Base-by-base conservation (phyloP, 1,140 invertebrate species). In the Pomacea maculata region DNA sequence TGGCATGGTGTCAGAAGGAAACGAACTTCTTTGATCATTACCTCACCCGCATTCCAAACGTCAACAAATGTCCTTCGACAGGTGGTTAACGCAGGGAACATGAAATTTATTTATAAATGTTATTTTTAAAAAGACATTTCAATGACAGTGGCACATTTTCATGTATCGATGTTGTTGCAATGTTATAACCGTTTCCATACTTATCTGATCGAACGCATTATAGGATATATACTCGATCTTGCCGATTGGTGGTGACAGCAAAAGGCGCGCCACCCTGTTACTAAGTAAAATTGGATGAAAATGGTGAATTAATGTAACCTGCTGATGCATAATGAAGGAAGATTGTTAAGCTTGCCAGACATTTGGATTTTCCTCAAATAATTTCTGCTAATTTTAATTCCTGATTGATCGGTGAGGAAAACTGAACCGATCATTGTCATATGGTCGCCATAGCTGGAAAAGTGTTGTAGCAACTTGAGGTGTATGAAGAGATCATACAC, bases 391-490 rank as follows among this genome's bases (percentile, higher is more conserved):
- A 61, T 61, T 61, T 17, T 61, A 61, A 61, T 61, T 11, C 57
- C 57, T 61, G 57, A 17, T 61, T 70, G 29, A 78, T 64, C 77
- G 34, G 5, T 78, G 19, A 70, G 19, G 67, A 78, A 78, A 70
- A 70, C 77, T 71, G 77, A 71, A 67, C 65, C 29, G 77, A 71
- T 78, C 52, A 78, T 78, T 78, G 77, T 78, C 77, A 79, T 73
- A 61, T 82, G 76, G 81, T 82, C 81, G 81, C 76, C 81, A 82
- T 82, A 82, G 77, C 81, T 63, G 77, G 55, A n/a, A 57, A 25
- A 70, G 76, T 82, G 81, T 82, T 82, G 81, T 82, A 79, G 81
- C 81, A 82, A 82, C 81, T 82, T 76, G 71, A 34, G 45, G 14
- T 45, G 34, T 61, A 63, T 54, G 55, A 15, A 70, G 34, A 29